phyloP scores from a whole-genome alignment of 2,113 vertebrate genomes.

The Diglossa brunneiventris region DNA sequence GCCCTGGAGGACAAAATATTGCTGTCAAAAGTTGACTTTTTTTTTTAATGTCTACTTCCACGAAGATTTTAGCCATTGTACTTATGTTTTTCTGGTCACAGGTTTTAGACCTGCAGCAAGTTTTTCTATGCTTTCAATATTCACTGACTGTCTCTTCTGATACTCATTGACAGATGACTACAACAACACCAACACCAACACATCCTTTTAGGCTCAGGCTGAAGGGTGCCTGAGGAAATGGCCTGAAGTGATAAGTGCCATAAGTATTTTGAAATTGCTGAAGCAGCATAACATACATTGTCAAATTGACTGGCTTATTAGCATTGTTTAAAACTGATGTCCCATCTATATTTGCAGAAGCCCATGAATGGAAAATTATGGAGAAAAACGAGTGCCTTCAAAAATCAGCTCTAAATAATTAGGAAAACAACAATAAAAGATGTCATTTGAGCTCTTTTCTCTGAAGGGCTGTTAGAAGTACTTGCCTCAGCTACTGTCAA shows the following conservation, averaged over 20 bases:
- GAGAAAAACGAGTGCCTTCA: background rate
- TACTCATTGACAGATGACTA: background rate
- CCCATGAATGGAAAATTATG: background rate
- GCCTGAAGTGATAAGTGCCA: fast-evolving
- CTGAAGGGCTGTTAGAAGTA: background rate
- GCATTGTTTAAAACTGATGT: background rate
- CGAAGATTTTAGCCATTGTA: background rate
- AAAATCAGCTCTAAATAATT: background rate
- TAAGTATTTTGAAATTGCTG: background rate
- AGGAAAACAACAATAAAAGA: background rate
- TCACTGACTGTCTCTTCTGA: background rate
- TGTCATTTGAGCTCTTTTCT: background rate
- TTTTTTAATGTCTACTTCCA: background rate
- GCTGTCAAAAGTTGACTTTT: background rate
- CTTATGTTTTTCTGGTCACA: background rate
- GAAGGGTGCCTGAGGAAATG: background rate
- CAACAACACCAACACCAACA: background rate
- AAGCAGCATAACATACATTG: background rate
- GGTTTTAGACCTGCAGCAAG: background rate
- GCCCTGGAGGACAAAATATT: background rate
- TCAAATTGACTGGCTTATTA: background rate
- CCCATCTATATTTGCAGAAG: background rate
- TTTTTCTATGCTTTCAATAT: background rate
- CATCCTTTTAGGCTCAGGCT: background rate
- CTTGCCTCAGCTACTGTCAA: background rate